Conservation (phyloP, 2,797 vertebrate genomes). For the Tenualosa thibaudeaui region DNA sequence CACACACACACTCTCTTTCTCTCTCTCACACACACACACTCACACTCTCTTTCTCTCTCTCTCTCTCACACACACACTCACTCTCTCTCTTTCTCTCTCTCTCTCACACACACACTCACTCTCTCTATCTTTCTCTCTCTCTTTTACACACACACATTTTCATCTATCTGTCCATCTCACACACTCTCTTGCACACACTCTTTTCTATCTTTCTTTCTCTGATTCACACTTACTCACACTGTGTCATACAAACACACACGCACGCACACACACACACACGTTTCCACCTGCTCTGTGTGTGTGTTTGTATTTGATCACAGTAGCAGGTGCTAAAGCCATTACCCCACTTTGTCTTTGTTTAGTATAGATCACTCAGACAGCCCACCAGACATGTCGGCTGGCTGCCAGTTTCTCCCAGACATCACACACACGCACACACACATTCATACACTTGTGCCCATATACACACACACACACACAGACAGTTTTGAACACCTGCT, state of each 20-base stretch:
- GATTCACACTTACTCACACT: no score
- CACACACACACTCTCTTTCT: no score
- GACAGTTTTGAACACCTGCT: constrained; percentile 15
- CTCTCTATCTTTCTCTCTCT: no score
- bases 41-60: no score
- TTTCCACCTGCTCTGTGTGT: constrained; percentile 5
- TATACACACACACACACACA: constrained; percentile 16
- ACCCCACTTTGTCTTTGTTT: constrained; percentile 30
- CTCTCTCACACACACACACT: no score
- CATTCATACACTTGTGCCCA: not conserved
- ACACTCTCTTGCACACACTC: no score
- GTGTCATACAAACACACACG: not conserved
- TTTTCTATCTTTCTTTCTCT: no score
- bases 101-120: not conserved
- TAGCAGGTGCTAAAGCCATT: constrained; percentile 35
- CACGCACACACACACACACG: not conserved
- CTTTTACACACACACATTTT: not conserved
- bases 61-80: not conserved
- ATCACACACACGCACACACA: not conserved
- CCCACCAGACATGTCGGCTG: constrained; percentile 5
- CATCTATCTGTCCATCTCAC: not conserved
- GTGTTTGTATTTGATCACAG: not conserved
- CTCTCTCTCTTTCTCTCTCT: no score
- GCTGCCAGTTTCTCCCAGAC: not conserved
- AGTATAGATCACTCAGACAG: constrained; percentile 27